A percentile compares a stretch with the other conserved stretches of the same genome.
Evolutionary conservation across 2,888 invertebrate species (phyloP).

Genomic region (Platypus cylindrus): DNA sequence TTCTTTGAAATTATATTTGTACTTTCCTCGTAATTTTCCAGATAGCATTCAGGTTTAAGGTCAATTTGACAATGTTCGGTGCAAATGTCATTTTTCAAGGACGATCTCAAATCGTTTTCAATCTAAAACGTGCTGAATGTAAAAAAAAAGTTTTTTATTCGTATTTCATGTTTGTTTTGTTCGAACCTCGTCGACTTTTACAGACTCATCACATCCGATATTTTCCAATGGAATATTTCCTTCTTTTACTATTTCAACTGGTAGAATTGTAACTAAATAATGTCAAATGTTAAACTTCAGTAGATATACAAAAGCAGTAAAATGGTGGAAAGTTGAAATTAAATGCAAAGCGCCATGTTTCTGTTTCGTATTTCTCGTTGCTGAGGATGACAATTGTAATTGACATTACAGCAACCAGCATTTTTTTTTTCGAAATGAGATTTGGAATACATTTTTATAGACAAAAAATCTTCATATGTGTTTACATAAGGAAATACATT

Average conservation of each 20-base stretch:
- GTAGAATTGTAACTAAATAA: constrained; percentile 36
- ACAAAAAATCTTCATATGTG: no score
- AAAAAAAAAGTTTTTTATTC: not conserved
- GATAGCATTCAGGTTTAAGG: constrained; percentile 17
- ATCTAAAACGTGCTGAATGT: constrained; percentile 18
- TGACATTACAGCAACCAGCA: no score
- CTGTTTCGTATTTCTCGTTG: no score
- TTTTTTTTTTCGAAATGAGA: no score
- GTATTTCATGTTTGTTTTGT: constrained; percentile 4
- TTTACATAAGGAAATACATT: no score
- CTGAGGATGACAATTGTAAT: no score
- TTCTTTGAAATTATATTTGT: constrained; percentile 24
- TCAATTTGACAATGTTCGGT: constrained; percentile 15
- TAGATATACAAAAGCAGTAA: not conserved
- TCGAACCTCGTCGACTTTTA: constrained; percentile 31
- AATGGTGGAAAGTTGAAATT: not conserved
- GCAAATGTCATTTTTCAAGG: constrained; percentile 18
- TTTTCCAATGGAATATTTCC: constrained; percentile 30
- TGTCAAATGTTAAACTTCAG: not conserved
- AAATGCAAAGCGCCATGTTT: not conserved
- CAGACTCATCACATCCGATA: constrained; percentile 35
- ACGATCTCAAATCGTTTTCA: constrained; percentile 19
- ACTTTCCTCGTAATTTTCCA: constrained; percentile 20
- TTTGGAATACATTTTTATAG: no score
- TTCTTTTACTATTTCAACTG: constrained; percentile 38